phyloP scores from a whole-genome alignment of 2,797 vertebrate genomes.

The Chrosomus eos region DNA sequence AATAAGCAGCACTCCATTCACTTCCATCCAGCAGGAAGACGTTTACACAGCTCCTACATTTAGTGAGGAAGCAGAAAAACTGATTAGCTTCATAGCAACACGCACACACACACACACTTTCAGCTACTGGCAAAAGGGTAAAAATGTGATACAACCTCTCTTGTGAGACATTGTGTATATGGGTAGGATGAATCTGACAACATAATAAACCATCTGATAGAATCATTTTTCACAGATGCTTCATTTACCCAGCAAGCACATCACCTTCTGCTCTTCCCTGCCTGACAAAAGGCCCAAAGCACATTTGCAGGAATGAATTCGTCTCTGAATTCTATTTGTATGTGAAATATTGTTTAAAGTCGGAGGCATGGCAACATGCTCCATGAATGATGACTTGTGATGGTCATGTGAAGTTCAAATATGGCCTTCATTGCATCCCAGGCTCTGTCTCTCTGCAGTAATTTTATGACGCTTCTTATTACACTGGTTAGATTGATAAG shows the following conservation, averaged over 20 bases:
- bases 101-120: constrained; percentile 55
- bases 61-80: constrained; percentile 72
- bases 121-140: not conserved
- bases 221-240: constrained; percentile 20
- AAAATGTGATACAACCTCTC: not conserved
- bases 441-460: not conserved
- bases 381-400: not conserved
- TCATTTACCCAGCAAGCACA: constrained; percentile 12
- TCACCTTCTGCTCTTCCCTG: constrained; percentile 9
- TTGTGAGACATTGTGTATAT: not conserved
- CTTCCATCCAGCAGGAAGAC: constrained; percentile 71
- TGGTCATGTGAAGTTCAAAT: not conserved
- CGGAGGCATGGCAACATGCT: not conserved
- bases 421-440: not conserved
- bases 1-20: constrained; percentile 76
- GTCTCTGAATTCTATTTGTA: not conserved
- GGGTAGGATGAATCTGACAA: constrained; percentile 31
- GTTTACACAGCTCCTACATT: constrained; percentile 77
- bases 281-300: constrained; percentile 11
- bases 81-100: constrained; percentile 67
- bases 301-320: constrained; percentile 26
- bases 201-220: constrained; percentile 20
- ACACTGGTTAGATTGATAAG: not conserved
- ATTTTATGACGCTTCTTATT: not conserved
- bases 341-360: not conserved